phyloP scores from a whole-genome alignment of 1,140 invertebrate species.

The Prorops nasuta region DNA sequence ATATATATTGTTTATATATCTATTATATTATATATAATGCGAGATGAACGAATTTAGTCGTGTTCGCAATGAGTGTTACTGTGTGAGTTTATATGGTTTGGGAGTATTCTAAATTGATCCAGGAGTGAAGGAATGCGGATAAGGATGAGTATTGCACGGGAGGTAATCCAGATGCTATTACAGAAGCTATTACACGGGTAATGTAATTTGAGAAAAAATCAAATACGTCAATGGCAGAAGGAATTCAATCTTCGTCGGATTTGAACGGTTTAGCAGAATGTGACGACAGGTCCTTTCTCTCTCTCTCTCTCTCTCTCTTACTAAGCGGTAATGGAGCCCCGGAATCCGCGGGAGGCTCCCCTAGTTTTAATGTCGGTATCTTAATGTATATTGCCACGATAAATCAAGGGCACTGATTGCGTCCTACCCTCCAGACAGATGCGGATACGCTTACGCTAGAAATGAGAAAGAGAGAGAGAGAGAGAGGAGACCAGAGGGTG shows the following conservation, averaged over 20 bases:
- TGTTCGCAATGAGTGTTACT: neutral
- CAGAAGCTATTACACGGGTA: too few species aligned
- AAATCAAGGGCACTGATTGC: constrained; percentile 56
- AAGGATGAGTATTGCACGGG: too few species aligned
- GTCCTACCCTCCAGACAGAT: constrained; percentile 38
- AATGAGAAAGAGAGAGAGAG: constrained; percentile 1
- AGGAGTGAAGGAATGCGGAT: too few species aligned
- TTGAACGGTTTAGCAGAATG: constrained; percentile 5
- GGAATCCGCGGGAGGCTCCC: constrained; percentile 39
- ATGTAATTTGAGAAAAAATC: too few species aligned
- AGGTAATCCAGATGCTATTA: too few species aligned
- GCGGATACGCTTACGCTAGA: constrained; percentile 4
- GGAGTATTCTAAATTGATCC: too few species aligned
- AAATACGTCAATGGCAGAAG: neutral
- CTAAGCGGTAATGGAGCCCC: constrained; percentile 37
- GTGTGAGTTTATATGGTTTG: neutral
- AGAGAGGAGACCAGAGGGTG: constrained; percentile 8
- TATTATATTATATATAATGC: too few species aligned
- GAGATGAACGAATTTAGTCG: too few species aligned
- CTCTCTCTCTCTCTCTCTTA: neutral
- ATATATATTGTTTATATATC: too few species aligned
- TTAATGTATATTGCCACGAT: constrained; percentile 56
- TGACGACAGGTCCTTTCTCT: neutral
- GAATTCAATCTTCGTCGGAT: constrained; percentile 26
- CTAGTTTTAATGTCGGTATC: constrained; percentile 57